Evolutionary conservation across 2,113 vertebrate genomes (phyloP).

Genomic region (Nesogale talazaci): DNA sequence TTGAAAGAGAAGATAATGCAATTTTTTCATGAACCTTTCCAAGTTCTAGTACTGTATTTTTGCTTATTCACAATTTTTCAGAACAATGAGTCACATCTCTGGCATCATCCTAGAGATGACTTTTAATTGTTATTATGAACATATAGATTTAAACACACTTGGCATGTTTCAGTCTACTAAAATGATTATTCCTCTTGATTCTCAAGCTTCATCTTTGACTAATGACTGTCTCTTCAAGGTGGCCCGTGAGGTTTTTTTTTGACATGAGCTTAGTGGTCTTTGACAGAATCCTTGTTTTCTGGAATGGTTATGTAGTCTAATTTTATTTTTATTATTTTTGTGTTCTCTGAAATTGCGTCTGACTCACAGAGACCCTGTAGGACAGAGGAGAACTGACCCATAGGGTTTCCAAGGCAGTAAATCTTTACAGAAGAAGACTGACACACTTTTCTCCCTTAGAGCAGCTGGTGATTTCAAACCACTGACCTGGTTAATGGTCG

Average conservation of each 20-base stretch:
- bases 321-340: constrained; percentile 10
- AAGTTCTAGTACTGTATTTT: background rate
- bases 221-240: background rate
- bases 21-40: no score
- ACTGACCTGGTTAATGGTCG: background rate
- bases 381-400: background rate
- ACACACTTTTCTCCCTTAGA: background rate
- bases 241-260: constrained; percentile 17
- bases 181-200: constrained; percentile 5
- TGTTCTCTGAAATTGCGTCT: background rate
- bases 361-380: background rate
- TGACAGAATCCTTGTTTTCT: constrained; percentile 45
- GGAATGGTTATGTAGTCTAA: background rate
- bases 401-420: background rate
- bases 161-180: background rate
- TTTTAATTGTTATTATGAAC: background rate
- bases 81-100: background rate
- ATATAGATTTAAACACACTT: constrained; percentile 1
- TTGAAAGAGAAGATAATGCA: no score
- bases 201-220: background rate
- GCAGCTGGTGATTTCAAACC: background rate
- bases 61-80: constrained; percentile 12
- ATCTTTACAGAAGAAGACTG: background rate
- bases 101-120: background rate
- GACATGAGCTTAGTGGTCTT: background rate